These are phyloP conservation scores for Blastomussa wellsi DNA, from an alignment of 92 coral and sea anemone genomes.

Conservation along the genomic window DNA sequence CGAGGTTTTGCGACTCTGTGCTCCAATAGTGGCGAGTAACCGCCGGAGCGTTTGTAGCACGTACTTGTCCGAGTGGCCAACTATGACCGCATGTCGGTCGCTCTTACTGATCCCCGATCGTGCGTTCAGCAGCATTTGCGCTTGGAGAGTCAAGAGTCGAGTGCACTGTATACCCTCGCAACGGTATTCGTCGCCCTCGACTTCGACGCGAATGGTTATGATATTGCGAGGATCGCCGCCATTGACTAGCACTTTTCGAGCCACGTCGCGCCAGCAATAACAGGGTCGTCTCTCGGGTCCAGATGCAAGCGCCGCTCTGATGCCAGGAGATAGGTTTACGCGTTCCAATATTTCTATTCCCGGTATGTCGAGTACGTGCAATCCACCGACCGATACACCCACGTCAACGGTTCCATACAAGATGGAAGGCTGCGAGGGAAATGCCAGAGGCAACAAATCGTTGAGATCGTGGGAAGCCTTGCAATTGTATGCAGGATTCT, in stretches of 20 bases:
- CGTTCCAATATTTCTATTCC: slow-evolving; percentile 1
- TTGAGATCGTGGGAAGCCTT: slow-evolving; percentile 2
- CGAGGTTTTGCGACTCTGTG: slow-evolving; percentile 6
- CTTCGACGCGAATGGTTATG: not conserved
- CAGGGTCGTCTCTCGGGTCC: slow-evolving; percentile 1
- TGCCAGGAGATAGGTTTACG: not conserved
- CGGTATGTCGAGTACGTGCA: slow-evolving; percentile 3
- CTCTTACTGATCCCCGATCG: not conserved
- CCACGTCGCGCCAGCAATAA: slow-evolving; percentile 17
- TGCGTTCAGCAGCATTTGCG: not conserved
- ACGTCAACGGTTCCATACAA: slow-evolving; percentile 10
- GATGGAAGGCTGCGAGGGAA: slow-evolving; percentile 2
- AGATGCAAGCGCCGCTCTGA: not conserved
- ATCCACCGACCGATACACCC: not conserved
- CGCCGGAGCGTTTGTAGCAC: not conserved
- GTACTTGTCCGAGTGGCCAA: not conserved
- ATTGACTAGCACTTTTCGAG: not conserved
- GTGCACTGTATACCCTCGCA: slow-evolving; percentile 28
- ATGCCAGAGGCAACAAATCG: slow-evolving; percentile 7
- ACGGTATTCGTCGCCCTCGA: not conserved
- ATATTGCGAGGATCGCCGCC: not conserved
- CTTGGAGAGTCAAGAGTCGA: not conserved
- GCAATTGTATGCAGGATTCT: not conserved
- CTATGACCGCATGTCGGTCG: not conserved
- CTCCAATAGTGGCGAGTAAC: slow-evolving; percentile 5